Evolutionary conservation across 1,140 invertebrate genomes (phyloP).

Genomic region (Paracyclopina nana): DNA sequence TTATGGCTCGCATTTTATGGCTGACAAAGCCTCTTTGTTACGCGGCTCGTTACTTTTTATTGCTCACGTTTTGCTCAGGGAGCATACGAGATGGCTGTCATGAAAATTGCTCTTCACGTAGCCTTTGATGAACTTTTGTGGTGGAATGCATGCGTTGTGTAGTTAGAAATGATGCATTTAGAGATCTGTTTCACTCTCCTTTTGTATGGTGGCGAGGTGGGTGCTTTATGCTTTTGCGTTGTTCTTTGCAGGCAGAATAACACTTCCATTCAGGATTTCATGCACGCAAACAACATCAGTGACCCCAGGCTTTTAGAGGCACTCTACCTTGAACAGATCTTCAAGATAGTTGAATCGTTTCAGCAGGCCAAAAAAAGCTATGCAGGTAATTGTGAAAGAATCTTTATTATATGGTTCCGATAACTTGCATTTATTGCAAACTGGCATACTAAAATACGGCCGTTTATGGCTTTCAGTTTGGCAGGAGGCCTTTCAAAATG

Average conservation of each 20-base stretch:
- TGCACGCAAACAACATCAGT: too few species aligned
- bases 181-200: neutral
- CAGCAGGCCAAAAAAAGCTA: neutral
- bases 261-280: neutral
- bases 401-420: neutral
- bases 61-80: too few species aligned
- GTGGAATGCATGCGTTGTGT: constrained; percentile 23
- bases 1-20: neutral
- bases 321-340: neutral
- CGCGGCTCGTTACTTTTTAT: constrained; percentile 53
- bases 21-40: constrained; percentile 26
- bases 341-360: neutral
- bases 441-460: neutral
- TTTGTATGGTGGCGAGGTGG: neutral
- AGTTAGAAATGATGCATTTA: neutral
- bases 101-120: constrained; percentile 28
- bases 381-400: neutral
- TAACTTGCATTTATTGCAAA: neutral
- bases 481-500: too few species aligned
- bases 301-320: neutral
- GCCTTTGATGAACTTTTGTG: constrained; percentile 29
- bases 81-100: constrained; percentile 44
- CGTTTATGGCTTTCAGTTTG: too few species aligned
- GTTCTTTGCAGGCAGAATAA: neutral
- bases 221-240: neutral